Evolutionary conservation across 2,797 vertebrate species (phyloP).

Genomic region (Macropodus opercularis): DNA sequence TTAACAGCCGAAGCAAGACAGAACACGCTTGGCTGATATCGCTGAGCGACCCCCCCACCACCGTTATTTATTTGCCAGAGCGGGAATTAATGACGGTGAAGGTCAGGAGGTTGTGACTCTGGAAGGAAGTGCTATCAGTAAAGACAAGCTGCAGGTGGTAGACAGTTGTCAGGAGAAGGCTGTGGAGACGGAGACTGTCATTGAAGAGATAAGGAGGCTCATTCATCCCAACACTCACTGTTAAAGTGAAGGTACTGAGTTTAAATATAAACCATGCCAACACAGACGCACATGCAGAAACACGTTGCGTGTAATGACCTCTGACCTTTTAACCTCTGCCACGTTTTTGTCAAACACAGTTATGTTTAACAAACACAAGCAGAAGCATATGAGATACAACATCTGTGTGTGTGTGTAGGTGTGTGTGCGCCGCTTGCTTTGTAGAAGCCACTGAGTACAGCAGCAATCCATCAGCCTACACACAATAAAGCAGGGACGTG

Average conservation of each 20-base stretch:
- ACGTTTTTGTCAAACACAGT: constrained; percentile 43
- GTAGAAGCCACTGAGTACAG: constrained; percentile 27
- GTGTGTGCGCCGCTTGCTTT: constrained; percentile 10
- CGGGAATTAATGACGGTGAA: constrained; percentile 57
- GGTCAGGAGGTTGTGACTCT: constrained; percentile 46
- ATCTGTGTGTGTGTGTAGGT: constrained; percentile 19
- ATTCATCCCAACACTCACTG: not conserved
- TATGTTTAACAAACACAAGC: constrained; percentile 43
- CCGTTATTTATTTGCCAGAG: constrained; percentile 65
- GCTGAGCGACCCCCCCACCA: constrained; percentile 23
- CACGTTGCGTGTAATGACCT: constrained; percentile 28
- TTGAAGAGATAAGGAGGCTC: constrained; percentile 12
- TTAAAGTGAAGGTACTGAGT: not conserved
- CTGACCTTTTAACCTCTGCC: constrained; percentile 41
- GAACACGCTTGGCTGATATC: constrained; percentile 38
- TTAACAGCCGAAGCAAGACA: constrained; percentile 40
- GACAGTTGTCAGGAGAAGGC: constrained; percentile 24
- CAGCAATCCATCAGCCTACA: constrained; percentile 41
- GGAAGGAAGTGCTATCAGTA: constrained; percentile 49
- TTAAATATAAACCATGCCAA: too few species aligned
- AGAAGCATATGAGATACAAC: constrained; percentile 38
- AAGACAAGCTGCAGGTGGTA: constrained; percentile 44
- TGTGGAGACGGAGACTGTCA: constrained; percentile 16
- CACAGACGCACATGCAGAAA: not conserved
- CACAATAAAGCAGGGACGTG: constrained; percentile 23